Evolutionary conservation across 2,888 invertebrate genomes (phyloP).

Genomic region (Hypena proboscidalis): DNA sequence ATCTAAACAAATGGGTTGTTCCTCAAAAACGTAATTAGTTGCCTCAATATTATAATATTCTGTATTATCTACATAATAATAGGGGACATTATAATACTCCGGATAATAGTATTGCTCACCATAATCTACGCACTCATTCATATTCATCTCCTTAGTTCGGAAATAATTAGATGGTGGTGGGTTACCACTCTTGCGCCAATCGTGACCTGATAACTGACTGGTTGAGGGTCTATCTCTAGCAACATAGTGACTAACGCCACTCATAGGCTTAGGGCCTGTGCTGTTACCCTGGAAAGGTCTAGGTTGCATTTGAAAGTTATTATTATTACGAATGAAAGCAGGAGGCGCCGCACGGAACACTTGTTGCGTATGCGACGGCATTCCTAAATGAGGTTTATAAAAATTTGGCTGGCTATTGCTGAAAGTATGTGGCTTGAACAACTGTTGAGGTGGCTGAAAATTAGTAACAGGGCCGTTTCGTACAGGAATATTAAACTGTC

Average conservation of each 20-base stretch:
- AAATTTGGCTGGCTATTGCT: too few species aligned
- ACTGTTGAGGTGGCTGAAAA: too few species aligned
- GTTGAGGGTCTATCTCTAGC: conserved; percentile 7
- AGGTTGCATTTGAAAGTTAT: neutral
- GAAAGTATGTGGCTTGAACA: too few species aligned
- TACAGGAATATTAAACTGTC: neutral
- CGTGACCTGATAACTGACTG: too few species aligned
- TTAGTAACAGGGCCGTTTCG: conserved; percentile 1
- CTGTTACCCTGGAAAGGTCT: neutral
- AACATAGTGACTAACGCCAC: conserved; percentile 23
- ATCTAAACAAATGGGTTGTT: too few species aligned
- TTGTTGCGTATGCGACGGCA: conserved; percentile 20
- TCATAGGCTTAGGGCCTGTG: conserved; percentile 21
- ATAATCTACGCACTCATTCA: conserved; percentile 28
- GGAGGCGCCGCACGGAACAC: conserved; percentile 21
- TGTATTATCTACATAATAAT: neutral
- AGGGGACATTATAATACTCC: neutral
- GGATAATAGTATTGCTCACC: too few species aligned
- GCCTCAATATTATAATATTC: neutral
- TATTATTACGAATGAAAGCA: conserved; percentile 7
- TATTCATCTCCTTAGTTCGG: conserved; percentile 33
- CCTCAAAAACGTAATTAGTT: too few species aligned
- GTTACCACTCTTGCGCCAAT: conserved; percentile 34
- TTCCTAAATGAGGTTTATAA: too few species aligned
- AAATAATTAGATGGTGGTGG: conserved; percentile 38